A percentile compares a stretch with the other conserved stretches of the same genome.
phyloP scores from a whole-genome alignment of 1,140 invertebrate species.

The Campodea augens region DNA sequence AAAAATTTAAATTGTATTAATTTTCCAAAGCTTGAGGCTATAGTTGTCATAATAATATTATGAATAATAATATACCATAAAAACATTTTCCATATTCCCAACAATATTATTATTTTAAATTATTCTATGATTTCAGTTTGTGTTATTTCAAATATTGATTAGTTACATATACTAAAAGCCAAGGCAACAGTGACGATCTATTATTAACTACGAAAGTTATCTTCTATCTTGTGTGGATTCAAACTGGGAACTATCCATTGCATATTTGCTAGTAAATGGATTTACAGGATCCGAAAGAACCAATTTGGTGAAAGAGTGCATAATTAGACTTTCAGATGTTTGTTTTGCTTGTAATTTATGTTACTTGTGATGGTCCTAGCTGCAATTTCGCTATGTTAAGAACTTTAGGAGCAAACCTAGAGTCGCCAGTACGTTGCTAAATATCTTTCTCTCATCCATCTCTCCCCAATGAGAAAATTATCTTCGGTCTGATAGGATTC shows the following conservation, averaged over 20 bases:
- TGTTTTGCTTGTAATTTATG: neutral
- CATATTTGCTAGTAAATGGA: neutral
- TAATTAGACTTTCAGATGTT: neutral
- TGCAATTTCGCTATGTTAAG: neutral
- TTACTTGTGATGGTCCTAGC: neutral
- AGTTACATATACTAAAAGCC: too few species aligned
- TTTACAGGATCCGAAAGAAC: neutral
- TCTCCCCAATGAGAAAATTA: neutral
- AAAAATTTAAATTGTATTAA: too few species aligned
- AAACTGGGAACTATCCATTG: slow-evolving; percentile 17
- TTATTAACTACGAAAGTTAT: too few species aligned
- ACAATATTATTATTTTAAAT: too few species aligned
- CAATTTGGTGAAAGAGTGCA: neutral
- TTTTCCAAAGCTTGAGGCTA: too few species aligned
- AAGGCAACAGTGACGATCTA: too few species aligned
- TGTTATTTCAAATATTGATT: too few species aligned
- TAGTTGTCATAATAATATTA: too few species aligned
- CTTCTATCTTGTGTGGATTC: slow-evolving; percentile 15
- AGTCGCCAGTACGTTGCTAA: neutral
- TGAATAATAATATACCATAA: too few species aligned
- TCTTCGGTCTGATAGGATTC: too few species aligned
- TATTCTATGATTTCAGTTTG: too few species aligned
- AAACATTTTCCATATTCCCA: too few species aligned
- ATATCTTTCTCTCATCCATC: neutral
- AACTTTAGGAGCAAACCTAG: neutral